Evolutionary conservation across 2,888 invertebrate genomes (phyloP), one percentile per base, ranked within the genome.

Genomic region (Celastrina argiolus): DNA sequence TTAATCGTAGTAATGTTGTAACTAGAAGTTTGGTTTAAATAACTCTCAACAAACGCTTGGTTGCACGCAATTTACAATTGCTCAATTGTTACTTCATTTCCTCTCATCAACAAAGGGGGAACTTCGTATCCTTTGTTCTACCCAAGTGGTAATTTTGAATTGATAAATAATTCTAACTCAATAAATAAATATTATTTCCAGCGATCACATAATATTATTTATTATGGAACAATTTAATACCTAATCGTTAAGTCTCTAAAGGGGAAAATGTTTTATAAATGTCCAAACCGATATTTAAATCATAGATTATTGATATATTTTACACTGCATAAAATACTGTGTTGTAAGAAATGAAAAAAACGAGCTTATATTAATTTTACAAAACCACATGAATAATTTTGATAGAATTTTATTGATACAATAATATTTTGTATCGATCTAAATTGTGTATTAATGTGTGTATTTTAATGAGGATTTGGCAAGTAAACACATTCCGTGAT

Each of bases 391-490:
- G 22, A 18, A 34, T 28, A 12, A 18, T 4, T 36, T 59, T 59
- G 18, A 5, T 61, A 26, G 22, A 16, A 3, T 39, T 26, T 66
- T 42, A 10, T 66, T 41, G 28, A 58, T 68, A 69, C n/a, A n/a
- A n/a, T n/a, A n/a, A n/a, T n/a, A n/a, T n/a, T n/a, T n/a, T n/a
- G n/a, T n/a, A n/a, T n/a, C n/a, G n/a, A n/a, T n/a, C n/a, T n/a
- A n/a, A n/a, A n/a, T n/a, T n/a, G n/a, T n/a, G n/a, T n/a, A n/a
- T n/a, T n/a, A n/a, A n/a, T n/a, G n/a, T n/a, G n/a, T n/a, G n/a
- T n/a, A n/a, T 70, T 68, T 69, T 73, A 71, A 72, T 69, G 70
- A 65, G 71, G 69, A 67, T 67, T 70, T 64, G 67, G 68, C 68
- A 59, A 66, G 56, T 36, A 69, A 69, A 67, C 71, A 41, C 67